Evolutionary conservation across 2,113 vertebrate species (phyloP), one percentile per base, ranked within the genome.

Genomic region (Sander vitreus): DNA sequence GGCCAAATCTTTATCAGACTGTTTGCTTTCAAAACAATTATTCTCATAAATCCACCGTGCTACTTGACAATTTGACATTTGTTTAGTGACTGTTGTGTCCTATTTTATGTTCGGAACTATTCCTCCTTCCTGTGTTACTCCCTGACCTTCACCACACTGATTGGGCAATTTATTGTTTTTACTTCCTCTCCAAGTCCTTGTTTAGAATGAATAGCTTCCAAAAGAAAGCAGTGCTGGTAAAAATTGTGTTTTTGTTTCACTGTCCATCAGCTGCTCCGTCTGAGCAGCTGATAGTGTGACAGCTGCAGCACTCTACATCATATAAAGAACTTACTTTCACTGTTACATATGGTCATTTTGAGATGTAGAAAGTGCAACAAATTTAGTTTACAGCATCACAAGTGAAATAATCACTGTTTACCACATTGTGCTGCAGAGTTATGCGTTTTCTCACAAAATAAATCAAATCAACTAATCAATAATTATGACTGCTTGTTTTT

Each of bases 381-480:
- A 48, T 36, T 11, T 7, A 19, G 14, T 84, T 74, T 15, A 39
- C 30, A 53, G 51, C 60, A 15, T 18, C 36, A 33, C 66, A 80
- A 25, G 59, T 7, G 45, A 75, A 77, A 55, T 58, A 73, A 81
- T 86, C 53, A 45, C 64, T 80, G 47, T 69, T 27, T 39, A 69
- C 59, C 19, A 39, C 76, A 51, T 54, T 70, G 55, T 66, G 43
- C 74, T 43, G 58, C 60, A 72, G 66, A 48, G 43, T 71, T 87
- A 83, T 80, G 67, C 69, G 25, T 65, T 77, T 87, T 85, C 62
- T 50, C 7, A 12, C 30, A 27, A 60, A 81, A 72, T 47, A 65
- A 85, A 83, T 71, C 25, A 72, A 83, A 83, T 71, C 33, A 43
- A 5, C n/a, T 30, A 75, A 87, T 87, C 85, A 74, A 84, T 84